phyloP scores from a whole-genome alignment of 2,797 vertebrate species.

The Geotrypetes seraphini region DNA sequence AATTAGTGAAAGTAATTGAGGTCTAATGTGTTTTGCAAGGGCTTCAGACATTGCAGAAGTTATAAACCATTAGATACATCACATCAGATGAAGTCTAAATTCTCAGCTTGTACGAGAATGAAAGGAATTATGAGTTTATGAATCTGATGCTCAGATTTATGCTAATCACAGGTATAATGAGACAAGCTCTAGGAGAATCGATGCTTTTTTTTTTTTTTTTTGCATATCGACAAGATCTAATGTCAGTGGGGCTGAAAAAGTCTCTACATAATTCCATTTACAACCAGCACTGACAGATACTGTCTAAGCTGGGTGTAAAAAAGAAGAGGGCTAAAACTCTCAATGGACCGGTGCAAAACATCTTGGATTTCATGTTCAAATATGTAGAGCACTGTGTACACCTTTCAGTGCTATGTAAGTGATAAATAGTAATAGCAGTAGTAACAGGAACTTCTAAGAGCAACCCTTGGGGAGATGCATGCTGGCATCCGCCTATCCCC shows the following conservation, averaged over 20 bases:
- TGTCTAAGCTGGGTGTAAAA: too few species aligned
- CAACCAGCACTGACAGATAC: too few species aligned
- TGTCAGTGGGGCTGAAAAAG: neutral
- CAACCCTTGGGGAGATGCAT: too few species aligned
- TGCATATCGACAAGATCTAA: neutral
- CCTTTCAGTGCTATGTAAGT: too few species aligned
- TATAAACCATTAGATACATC: neutral
- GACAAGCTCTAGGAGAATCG: neutral
- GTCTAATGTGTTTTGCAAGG: neutral
- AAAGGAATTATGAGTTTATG: neutral
- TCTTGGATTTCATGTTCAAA: too few species aligned
- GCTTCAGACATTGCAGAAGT: neutral
- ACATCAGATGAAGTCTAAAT: neutral
- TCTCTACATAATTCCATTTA: too few species aligned
- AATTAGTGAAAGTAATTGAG: neutral
- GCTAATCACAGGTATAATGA: neutral
- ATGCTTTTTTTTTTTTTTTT: neutral
- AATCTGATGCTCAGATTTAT: neutral
- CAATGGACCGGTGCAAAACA: too few species aligned
- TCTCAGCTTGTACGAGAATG: neutral
- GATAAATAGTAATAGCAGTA: too few species aligned
- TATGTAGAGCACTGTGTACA: too few species aligned
- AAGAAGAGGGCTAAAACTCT: too few species aligned
- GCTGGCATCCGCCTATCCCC: too few species aligned
- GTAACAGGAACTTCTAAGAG: too few species aligned